Conservation (phyloP, 2,113 vertebrate genomes). For the Archilochus colubris region DNA sequence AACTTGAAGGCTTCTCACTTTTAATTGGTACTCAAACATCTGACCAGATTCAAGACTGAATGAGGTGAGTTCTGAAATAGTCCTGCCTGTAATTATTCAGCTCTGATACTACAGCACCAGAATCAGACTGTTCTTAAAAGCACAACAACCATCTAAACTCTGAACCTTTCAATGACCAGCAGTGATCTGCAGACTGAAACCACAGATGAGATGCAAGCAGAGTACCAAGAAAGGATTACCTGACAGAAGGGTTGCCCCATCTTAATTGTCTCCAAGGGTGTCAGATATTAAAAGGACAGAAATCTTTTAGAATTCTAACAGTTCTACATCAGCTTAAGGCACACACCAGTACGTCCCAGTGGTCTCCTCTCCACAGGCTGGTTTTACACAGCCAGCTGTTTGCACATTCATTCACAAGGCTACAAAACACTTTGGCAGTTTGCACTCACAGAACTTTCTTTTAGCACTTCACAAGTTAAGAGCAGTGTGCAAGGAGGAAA, state of each 20-base stretch:
- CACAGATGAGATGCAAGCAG: neutral
- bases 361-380: neutral
- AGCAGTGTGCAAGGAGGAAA: neutral
- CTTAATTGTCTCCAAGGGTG: neutral
- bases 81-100: neutral
- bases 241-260: neutral
- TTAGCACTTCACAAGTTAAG: neutral
- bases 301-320: neutral
- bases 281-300: neutral
- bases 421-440: neutral
- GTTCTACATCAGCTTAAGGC: neutral
- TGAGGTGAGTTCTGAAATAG: neutral
- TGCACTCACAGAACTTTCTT: neutral
- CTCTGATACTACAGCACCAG: neutral
- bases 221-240: neutral
- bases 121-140: neutral
- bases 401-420: neutral
- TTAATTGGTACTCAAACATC: neutral
- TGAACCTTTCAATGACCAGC: neutral
- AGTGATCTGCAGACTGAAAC: neutral
- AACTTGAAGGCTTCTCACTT: neutral
- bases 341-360: neutral
- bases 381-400: neutral
- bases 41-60: neutral
- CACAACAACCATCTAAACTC: neutral